phyloP scores from a whole-genome alignment of 2,113 vertebrate species.

The Limnothrissa miodon region DNA sequence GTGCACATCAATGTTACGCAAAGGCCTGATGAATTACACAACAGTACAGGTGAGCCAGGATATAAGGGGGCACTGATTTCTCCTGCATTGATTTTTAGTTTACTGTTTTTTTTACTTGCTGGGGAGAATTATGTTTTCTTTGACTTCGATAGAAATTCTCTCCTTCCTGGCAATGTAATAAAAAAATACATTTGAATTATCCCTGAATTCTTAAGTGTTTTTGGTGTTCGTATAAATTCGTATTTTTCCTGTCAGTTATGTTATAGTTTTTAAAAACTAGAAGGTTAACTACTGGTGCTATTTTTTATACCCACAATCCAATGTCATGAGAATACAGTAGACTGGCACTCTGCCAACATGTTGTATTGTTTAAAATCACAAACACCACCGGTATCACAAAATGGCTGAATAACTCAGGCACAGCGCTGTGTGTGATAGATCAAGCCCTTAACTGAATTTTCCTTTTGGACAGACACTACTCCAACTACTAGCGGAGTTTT shows the following conservation, averaged over 20 bases:
- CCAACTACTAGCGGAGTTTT: background rate
- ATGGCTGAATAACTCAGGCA: too few relatives aligned
- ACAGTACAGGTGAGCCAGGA: background rate
- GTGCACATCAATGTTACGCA: conserved; percentile 32
- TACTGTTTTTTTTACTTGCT: background rate
- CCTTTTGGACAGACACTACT: background rate
- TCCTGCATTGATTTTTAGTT: background rate
- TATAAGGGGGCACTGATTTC: background rate
- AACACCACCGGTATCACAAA: too few relatives aligned
- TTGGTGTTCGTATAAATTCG: too few relatives aligned
- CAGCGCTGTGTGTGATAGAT: background rate
- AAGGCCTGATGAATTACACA: background rate
- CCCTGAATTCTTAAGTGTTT: too few relatives aligned
- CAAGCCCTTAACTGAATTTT: background rate
- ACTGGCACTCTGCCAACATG: background rate
- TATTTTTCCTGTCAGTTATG: background rate
- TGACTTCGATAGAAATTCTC: too few relatives aligned
- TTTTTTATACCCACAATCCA: background rate
- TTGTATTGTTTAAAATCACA: background rate
- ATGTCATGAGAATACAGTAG: background rate
- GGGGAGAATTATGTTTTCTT: too few relatives aligned
- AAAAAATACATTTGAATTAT: background rate
- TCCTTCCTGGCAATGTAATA: too few relatives aligned
- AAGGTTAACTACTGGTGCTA: too few relatives aligned
- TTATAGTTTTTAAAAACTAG: background rate